These are phyloP conservation scores for Gymnosoma rotundatum DNA, from an alignment of 2,888 invertebrate genomes.

Conservation along the genomic window DNA sequence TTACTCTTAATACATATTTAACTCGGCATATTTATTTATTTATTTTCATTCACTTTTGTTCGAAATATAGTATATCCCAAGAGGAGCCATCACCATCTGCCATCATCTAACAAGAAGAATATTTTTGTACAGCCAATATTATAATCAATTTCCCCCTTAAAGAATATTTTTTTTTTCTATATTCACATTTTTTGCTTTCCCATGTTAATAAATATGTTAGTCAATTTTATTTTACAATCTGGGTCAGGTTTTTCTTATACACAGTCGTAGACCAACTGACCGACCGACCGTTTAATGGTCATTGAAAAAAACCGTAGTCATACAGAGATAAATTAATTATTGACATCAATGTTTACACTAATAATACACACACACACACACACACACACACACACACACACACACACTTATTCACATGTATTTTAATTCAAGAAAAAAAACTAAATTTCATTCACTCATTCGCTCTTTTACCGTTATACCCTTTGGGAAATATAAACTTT, in stretches of 20 bases:
- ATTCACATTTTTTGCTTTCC: neutral
- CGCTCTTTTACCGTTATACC: slow-evolving; percentile 20
- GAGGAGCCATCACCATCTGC: too few species aligned
- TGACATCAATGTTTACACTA: slow-evolving; percentile 13
- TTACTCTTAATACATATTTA: too few species aligned
- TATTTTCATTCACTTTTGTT: too few species aligned
- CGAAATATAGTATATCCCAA: too few species aligned
- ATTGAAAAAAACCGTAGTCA: neutral
- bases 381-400: neutral
- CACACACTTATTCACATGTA: neutral
- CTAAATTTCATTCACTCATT: neutral
- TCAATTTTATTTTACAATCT: neutral
- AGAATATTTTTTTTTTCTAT: neutral
- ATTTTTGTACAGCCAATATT: too few species aligned
- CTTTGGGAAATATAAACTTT: slow-evolving; percentile 35
- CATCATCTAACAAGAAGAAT: too few species aligned
- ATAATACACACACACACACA: neutral
- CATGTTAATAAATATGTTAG: neutral
- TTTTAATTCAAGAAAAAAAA: neutral
- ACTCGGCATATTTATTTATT: too few species aligned
- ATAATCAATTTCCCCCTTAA: too few species aligned
- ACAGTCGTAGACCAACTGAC: neutral
- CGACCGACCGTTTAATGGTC: neutral
- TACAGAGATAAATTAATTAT: slow-evolving; percentile 49
- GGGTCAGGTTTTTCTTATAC: slow-evolving; percentile 13